phyloP scores from a whole-genome alignment of 2,113 vertebrate genomes.

The Morone chrysops region DNA sequence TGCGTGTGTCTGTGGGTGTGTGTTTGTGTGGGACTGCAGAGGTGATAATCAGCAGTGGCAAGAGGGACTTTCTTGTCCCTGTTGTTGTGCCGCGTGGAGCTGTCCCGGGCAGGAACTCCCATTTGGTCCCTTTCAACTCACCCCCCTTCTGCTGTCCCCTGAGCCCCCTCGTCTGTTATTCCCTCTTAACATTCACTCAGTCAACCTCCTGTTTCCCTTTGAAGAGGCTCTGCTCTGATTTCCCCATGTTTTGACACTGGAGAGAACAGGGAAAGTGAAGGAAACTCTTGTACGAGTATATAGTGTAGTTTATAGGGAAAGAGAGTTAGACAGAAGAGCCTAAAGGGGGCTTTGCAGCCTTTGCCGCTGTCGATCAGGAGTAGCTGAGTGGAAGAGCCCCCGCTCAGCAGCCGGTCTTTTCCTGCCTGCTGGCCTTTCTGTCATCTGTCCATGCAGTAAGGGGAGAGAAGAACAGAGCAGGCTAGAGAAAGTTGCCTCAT shows the following conservation, averaged over 20 bases:
- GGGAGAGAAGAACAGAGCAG: slow-evolving; percentile 39
- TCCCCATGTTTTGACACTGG: slow-evolving; percentile 9
- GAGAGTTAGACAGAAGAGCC: slow-evolving; percentile 15
- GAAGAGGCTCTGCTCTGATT: slow-evolving; percentile 58
- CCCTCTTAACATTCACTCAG: slow-evolving; percentile 66
- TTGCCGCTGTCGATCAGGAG: slow-evolving; percentile 73
- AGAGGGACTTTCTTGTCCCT: slow-evolving; percentile 67
- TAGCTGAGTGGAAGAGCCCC: slow-evolving; percentile 44
- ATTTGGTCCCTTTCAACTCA: slow-evolving; percentile 76
- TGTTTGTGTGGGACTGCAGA: slow-evolving; percentile 63
- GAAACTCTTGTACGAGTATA: slow-evolving; percentile 1
- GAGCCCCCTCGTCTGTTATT: slow-evolving; percentile 73
- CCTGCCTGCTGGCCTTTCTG: slow-evolving; percentile 37
- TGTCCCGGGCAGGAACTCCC: slow-evolving; percentile 72
- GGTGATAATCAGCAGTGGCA: slow-evolving; percentile 78
- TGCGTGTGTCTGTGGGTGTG: slow-evolving; percentile 49
- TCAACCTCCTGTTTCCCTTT: slow-evolving; percentile 60
- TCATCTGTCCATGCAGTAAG: slow-evolving; percentile 48
- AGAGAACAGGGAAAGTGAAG: slow-evolving; percentile 25
- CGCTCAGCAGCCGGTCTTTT: slow-evolving; percentile 44
- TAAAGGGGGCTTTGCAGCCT: slow-evolving; percentile 53
- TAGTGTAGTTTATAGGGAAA: slow-evolving; percentile 13
- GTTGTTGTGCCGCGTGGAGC: slow-evolving; percentile 65
- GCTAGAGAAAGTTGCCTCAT: slow-evolving; percentile 61
- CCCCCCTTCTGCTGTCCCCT: slow-evolving; percentile 50